phyloP scores from a whole-genome alignment of 2,113 vertebrate genomes.

The Zootoca vivipara region DNA sequence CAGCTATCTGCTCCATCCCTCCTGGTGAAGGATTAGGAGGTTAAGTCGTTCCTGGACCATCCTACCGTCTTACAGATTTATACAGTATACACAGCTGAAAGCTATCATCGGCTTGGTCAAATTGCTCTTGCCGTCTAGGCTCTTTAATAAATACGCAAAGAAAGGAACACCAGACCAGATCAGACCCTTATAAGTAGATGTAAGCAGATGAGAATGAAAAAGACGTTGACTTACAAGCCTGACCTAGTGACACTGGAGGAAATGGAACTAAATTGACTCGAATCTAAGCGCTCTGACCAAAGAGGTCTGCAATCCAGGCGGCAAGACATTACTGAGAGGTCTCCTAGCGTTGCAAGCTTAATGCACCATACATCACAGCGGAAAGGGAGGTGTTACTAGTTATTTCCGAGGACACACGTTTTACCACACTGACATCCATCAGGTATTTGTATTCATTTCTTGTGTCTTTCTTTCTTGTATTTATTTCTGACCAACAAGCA shows the following conservation, averaged over 20 bases:
- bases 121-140: not conserved
- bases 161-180: conserved; percentile 16
- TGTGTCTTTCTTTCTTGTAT: not conserved
- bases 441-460: not conserved
- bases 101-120: conserved; percentile 22
- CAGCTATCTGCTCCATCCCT: conserved; percentile 8
- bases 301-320: not conserved
- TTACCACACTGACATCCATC: not conserved
- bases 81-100: conserved; percentile 26
- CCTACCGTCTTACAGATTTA: conserved; percentile 20
- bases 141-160: not conserved
- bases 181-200: conserved; percentile 16
- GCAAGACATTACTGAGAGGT: conserved; percentile 42
- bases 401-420: not conserved
- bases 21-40: conserved; percentile 8
- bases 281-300: not conserved
- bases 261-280: conserved; percentile 6
- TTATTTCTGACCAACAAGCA: not conserved
- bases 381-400: not conserved
- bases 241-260: not conserved
- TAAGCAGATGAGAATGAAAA: conserved; percentile 17
- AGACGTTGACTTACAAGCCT: not conserved
- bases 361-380: not conserved
- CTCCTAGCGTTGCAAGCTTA: conserved; percentile 11
- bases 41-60: conserved; percentile 5